Evolutionary conservation across 1,140 invertebrate species (phyloP), one percentile per base, ranked within the genome.

Genomic region (Ctenoplectra terminalis): DNA sequence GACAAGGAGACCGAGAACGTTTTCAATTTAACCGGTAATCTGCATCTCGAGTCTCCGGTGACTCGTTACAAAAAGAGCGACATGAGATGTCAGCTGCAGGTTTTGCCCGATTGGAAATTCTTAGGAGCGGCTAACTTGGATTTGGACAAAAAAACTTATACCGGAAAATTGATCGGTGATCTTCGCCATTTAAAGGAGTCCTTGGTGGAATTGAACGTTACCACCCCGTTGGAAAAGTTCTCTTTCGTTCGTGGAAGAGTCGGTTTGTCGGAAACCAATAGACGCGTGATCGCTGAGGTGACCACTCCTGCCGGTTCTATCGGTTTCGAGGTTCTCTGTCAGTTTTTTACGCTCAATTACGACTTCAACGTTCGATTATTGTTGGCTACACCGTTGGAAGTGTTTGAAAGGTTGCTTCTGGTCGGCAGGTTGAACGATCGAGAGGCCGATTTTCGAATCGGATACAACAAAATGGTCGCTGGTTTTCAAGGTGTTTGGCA

Each of bases 401-500:
- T 95, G 58, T 90, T 97, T 13, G 95, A 95, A 78, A 94, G 95
- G 84, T 92, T 95, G 1, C 93, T 96, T 17, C 52, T 96, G 3
- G 93, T 95, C 2, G 96, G 95, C 0, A 96, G 96, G 91, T 89
- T 96, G 31, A 93, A 89, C 70, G 94, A 94, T 58, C 91, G 93
- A 0, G 95, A 96, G 89, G 94, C 96, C 11, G 96, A 97, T 88
- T 96, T 97, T 87, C 93, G 96, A 54, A 91, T 96, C 4, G 95
- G 95, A 26, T 97, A 96, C 94, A 97, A 97, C 70, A 95, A 95
- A n/a, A 94, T 97, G 83, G 95, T 96, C 3, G 93, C 96, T 48
- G 97, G 97, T 40, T 97, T 97, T 83, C 95, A 95, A 4, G 97
- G 96, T 48, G 95, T 96, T 54, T 97, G 96, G 96, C 95, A 96